Evolutionary conservation across 2,113 vertebrate genomes (phyloP), one percentile per base, ranked within the genome.

Genomic region (Nyctibius bracteatus): DNA sequence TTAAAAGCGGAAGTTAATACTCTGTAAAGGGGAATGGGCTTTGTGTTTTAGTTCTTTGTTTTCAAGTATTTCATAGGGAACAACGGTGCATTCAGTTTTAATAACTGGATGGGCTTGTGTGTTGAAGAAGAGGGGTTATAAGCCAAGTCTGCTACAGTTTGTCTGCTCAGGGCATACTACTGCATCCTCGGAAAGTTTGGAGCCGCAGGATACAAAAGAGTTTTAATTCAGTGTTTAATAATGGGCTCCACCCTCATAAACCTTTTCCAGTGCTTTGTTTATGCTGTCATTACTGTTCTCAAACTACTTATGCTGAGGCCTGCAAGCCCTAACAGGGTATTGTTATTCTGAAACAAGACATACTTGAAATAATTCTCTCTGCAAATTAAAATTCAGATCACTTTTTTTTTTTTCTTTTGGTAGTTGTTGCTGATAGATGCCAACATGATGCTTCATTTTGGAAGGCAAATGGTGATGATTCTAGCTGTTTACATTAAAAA

Each of bases 1-100:
- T 92, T 75, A 77, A 44, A 33, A 88, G 71, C 57, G 88, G 95
- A 97, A 97, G 92, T 97, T 92, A 75, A 81, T 82, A 30, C 28
- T 37, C 79, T 61, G 10, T 70, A 55, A 66, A 72, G 43, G 87
- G 72, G 91, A 55, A 66, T 67, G 77, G 39, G 12, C 89, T 94
- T 94, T 78, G 92, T 57, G 59, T 49, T 95, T 94, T 94, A 95
- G 68, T 47, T 70, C 91, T 85, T 90, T 81, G 84, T 92, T 95
- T 81, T 63, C 65, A 72, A 92, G 88, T 84, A n/a, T 77, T 89
- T 86, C 87, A 13, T 4, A 6, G 71, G 66, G 67, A 97, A 97
- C 90, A 94, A 88, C 58, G 14, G 35, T 58, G 88, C 67, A 65
- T 94, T 92, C 85, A 95, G 82, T 90, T 94, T 97, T 95, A 77